Percentiles rank a stretch among this genome's conserved stretches.
Evolutionary conservation across 2,888 invertebrate genomes (phyloP).

Genomic region (Synanthedon vespiformis): DNA sequence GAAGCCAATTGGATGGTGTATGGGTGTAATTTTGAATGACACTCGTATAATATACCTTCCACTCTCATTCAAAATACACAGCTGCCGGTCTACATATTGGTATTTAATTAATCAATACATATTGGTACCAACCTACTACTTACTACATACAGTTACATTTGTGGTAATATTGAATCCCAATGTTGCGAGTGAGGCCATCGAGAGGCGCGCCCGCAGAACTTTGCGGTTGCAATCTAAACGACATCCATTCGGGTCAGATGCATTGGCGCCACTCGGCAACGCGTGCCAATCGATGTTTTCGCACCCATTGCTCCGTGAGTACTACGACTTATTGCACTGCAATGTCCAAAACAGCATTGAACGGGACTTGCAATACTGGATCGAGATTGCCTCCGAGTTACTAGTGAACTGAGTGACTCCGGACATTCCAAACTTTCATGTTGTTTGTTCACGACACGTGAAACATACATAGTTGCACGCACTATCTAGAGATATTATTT

Average conservation of each 20-base stretch:
- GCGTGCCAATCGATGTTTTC: background rate
- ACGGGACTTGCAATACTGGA: background rate
- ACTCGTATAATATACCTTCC: no score
- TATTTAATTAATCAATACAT: no score
- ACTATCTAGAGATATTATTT: no score
- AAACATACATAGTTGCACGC: no score
- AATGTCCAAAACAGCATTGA: background rate
- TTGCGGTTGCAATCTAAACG: constrained; percentile 15
- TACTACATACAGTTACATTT: no score
- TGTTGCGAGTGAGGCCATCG: constrained; percentile 14
- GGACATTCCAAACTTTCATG: constrained; percentile 5
- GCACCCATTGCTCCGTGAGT: background rate
- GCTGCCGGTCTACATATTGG: no score
- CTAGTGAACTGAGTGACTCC: constrained; percentile 2
- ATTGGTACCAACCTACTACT: no score
- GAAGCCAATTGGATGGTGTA: no score
- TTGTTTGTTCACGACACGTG: background rate
- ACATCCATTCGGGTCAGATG: constrained; percentile 6
- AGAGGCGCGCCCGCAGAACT: constrained; percentile 14
- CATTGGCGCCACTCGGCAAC: background rate
- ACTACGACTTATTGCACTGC: background rate
- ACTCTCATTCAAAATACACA: no score
- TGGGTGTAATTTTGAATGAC: no score
- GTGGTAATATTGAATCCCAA: background rate
- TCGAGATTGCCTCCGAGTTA: constrained; percentile 1